Percentiles rank a stretch among this genome's conserved stretches.
Conservation (phyloP, 2,113 vertebrate genomes). For the Chiloscyllium plagiosum region DNA sequence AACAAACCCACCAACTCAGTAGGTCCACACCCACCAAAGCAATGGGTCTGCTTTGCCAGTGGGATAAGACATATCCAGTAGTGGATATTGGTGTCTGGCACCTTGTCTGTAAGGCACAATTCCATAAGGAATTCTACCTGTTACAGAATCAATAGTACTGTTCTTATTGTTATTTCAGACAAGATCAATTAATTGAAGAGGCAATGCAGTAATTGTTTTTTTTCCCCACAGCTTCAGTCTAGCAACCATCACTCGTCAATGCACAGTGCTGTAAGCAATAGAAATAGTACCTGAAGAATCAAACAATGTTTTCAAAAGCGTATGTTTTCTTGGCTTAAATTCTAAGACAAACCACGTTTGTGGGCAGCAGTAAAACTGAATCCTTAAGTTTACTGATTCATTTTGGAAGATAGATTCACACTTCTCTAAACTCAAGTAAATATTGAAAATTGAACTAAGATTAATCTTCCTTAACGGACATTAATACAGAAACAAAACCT, state of each 20-base stretch:
- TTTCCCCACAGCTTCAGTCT: background rate
- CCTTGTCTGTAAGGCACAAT: too few relatives aligned
- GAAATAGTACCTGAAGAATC: background rate
- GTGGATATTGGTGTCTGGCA: too few relatives aligned
- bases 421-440: background rate
- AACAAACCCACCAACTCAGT: too few relatives aligned
- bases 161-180: background rate
- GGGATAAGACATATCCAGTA: too few relatives aligned
- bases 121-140: background rate
- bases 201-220: background rate
- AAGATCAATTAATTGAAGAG: background rate
- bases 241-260: background rate
- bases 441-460: background rate
- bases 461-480: background rate
- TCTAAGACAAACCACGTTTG: background rate
- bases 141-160: background rate
- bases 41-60: too few relatives aligned
- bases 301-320: background rate
- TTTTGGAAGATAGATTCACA: background rate
- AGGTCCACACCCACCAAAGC: too few relatives aligned
- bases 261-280: background rate
- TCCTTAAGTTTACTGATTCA: background rate
- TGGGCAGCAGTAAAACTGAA: background rate
- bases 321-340: background rate
- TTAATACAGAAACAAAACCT: background rate